Evolutionary conservation across 2,888 invertebrate genomes (phyloP).

Genomic region (Petrolisthes manimaculis): DNA sequence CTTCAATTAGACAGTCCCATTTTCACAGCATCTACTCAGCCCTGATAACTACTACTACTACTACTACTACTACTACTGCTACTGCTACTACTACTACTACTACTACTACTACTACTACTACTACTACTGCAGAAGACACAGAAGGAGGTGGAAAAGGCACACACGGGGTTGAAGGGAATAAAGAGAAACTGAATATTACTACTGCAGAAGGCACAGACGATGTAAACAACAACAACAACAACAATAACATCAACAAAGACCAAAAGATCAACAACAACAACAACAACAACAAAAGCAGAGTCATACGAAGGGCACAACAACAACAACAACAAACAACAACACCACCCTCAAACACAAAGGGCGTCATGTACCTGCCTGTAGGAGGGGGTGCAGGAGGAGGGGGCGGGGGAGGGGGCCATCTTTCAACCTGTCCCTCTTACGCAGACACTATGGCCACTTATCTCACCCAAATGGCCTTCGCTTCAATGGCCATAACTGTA

Average conservation of each 20-base stretch:
- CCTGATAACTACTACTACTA: background rate
- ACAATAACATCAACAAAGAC: no score
- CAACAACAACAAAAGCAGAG: no score
- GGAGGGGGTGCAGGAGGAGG: background rate
- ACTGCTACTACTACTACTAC: no score
- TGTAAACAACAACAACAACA: no score
- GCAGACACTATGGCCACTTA: slow-evolving; percentile 57
- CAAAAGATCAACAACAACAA: no score
- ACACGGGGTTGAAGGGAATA: background rate
- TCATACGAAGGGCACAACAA: no score
- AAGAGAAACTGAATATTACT: background rate
- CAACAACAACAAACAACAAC: no score
- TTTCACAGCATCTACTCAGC: no score
- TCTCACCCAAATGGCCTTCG: slow-evolving; percentile 64
- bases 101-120: no score
- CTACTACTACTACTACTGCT: background rate
- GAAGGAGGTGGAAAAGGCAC: background rate
- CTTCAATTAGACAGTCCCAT: no score
- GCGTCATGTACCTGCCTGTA: slow-evolving; percentile 55
- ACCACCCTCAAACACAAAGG: background rate
- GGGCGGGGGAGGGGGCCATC: background rate
- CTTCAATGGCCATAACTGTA: slow-evolving; percentile 54
- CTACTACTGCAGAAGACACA: background rate
- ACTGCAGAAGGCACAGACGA: background rate
- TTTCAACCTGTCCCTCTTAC: slow-evolving; percentile 51